Evolutionary conservation across 2,888 invertebrate species (phyloP), one percentile per base, ranked within the genome.

Genomic region (Belgica antarctica): DNA sequence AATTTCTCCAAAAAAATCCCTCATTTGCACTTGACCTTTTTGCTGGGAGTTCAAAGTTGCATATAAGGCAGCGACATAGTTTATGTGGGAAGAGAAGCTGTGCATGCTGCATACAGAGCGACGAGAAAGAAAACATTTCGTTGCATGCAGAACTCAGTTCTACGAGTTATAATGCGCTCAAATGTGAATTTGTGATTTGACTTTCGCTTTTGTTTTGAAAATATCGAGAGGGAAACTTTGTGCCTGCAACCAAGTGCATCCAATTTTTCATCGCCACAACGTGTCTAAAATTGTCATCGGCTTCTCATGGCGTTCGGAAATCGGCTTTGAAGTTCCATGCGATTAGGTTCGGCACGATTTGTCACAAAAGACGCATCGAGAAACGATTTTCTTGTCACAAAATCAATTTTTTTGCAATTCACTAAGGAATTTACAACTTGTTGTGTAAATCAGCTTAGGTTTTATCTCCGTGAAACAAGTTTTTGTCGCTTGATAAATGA

Each of bases 21-120:
- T n/a, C n/a, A n/a, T n/a, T n/a, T n/a, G n/a, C 52, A 52, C 52
- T 52, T 52, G 52, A 52, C 52, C 52, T 52, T 52, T 52, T 19
- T 52, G 19, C 22, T 10, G 17, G 19, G 52, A 52, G 52, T 52
- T 52, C 52, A 52, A 31, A 31, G 19, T 19, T 52, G 52, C 41
- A 12, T 31, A 41, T 41, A 12, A n/a, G 41, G n/a, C 31, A 31
- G 10, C 31, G n/a, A 10, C 41, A 41, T 41, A 10, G 2, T 41
- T 41, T 15, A 41, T 41, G n/a, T 41, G n/a, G n/a, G 41, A 41
- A n/a, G n/a, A n/a, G 34, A 31, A 31, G 34, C 34, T 22, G n/a
- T 41, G 52, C 52, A 52, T 22, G 52, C 22, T 52, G 52, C 17
- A 52, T 52, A 52, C 52, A 52, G 52, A 52, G 17, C 34, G 52